Evolutionary conservation across 1,140 invertebrate species (phyloP).

Genomic region (Lucilia cuprina): DNA sequence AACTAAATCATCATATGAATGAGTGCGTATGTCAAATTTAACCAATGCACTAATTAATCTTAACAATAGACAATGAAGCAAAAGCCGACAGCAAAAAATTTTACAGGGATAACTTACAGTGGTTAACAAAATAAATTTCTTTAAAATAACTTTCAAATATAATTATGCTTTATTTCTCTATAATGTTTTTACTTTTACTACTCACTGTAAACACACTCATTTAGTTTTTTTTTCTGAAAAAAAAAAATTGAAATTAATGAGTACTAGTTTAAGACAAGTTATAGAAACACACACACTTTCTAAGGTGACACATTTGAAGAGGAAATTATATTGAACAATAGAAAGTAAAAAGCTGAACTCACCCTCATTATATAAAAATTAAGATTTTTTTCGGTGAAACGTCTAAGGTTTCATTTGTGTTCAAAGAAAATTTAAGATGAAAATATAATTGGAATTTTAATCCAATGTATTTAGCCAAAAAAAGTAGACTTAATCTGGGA

Average conservation of each 20-base stretch:
- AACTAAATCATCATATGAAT: not conserved
- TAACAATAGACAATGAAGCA: not conserved
- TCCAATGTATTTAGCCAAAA: not conserved
- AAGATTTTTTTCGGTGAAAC: not conserved
- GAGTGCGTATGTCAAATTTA: slow-evolving; percentile 11
- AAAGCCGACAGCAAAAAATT: not conserved
- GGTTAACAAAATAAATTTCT: not conserved
- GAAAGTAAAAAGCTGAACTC: not conserved
- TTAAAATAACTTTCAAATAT: too few species aligned
- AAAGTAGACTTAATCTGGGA: not conserved
- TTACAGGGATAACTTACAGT: not conserved
- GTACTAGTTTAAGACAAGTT: not conserved
- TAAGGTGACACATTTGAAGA: not conserved
- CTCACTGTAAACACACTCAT: not conserved
- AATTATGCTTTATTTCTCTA: too few species aligned
- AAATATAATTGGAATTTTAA: not conserved
- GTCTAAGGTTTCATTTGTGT: slow-evolving; percentile 9
- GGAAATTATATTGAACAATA: not conserved
- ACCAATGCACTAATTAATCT: not conserved
- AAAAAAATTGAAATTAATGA: slow-evolving; percentile 13
- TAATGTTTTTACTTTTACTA: not conserved
- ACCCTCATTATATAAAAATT: slow-evolving; percentile 1
- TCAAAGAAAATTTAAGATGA: not conserved
- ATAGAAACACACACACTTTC: not conserved
- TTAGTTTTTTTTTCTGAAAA: not conserved